Evolutionary conservation across 2,113 vertebrate species (phyloP), one percentile per base, ranked within the genome.

Genomic region (Xenus cinereus): DNA sequence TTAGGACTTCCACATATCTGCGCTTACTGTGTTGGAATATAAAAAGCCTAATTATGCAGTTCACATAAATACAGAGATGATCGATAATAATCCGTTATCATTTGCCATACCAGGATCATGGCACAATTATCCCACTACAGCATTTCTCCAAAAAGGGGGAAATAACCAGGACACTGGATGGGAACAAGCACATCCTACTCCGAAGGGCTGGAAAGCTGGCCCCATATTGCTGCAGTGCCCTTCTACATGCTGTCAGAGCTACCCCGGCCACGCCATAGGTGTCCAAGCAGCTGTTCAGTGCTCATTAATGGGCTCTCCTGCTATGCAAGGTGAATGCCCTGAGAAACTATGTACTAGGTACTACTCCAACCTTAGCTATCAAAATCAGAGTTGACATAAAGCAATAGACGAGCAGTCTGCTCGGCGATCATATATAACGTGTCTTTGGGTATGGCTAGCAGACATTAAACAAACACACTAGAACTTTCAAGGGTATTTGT

Each of bases 191-290:
- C 26, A 45, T 51, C 41, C 45, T 62, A 3, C 12, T 30, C 27
- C 62, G 24, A 0, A 21, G 32, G 54, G 41, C 41, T 75, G 51
- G 11, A 27, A 59, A 87, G 26, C 30, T 59, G 56, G 6, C 41
- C 46, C 57, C 8, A 0, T 5, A 15, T 1, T 33, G 33, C 54
- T 48, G 39, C 83, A 8, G 20, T 72, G 90, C 64, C 90, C 81
- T 87, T 45, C 45, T 54, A 5, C 22, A 3, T 4, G 28, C 67
- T 66, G 48, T 53, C 75, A 56, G 63, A 76, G 66, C 39, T 9
- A 14, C 32, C 39, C n/a, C 0, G 0, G 50, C 10, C 46, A 10
- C 63, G 6, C 75, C 2, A 1, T 13, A 54, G 83, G 80, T 26
- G 50, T 37, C 30, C 87, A 13, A 23, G 80, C 83, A 92, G 87